A percentile compares a stretch with the other conserved stretches of the same genome.
These are phyloP conservation scores for Crotalus viridis DNA, from an alignment of 2,113 vertebrate genomes.

Conservation along the genomic window DNA sequence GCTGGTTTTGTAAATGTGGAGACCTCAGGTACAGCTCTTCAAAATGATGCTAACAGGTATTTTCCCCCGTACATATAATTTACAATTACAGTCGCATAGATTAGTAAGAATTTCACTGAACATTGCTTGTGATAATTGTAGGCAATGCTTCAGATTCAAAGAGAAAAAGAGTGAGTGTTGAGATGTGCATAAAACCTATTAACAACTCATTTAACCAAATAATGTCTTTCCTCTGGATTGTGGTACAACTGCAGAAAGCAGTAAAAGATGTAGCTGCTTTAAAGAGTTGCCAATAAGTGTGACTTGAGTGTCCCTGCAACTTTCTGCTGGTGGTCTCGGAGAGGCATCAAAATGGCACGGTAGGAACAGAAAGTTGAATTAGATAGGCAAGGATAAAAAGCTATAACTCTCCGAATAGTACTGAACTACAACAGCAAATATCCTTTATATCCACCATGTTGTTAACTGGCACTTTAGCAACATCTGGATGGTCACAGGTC, in stretches of 20 bases:
- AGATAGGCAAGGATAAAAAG: background rate
- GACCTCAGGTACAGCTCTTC: background rate
- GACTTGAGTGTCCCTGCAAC: background rate
- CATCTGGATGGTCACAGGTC: background rate
- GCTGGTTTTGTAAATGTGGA: background rate
- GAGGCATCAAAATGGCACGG: background rate
- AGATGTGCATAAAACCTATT: background rate
- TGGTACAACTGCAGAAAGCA: background rate
- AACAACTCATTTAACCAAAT: background rate
- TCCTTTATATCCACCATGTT: background rate
- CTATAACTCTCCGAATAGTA: background rate
- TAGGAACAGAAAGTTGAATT: background rate
- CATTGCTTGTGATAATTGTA: background rate
- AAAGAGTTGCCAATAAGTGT: background rate
- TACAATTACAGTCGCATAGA: background rate
- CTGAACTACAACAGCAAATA: background rate
- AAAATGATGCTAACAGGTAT: background rate
- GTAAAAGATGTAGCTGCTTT: background rate
- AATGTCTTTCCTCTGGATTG: background rate
- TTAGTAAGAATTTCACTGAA: background rate
- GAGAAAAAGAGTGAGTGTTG: background rate
- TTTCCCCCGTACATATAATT: background rate
- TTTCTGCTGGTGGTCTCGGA: background rate
- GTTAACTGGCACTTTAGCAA: background rate
- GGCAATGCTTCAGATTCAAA: background rate